These are phyloP conservation scores for Tangara arthus DNA, from an alignment of 2,797 vertebrate species.

Conservation along the genomic window DNA sequence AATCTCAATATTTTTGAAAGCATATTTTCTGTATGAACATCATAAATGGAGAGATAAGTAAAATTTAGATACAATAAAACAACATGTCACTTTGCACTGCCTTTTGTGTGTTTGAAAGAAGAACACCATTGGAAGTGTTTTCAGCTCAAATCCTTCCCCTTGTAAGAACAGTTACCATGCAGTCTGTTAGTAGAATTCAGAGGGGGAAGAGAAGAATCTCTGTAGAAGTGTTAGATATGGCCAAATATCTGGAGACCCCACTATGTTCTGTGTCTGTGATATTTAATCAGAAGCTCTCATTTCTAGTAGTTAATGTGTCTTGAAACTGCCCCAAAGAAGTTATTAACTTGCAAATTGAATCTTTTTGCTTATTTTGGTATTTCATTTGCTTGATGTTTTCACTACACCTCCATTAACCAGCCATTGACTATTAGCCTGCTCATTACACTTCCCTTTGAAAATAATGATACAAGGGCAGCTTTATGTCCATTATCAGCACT, in stretches of 20 bases:
- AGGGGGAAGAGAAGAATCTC: background rate
- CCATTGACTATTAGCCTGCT: background rate
- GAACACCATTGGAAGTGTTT: background rate
- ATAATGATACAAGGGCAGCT: background rate
- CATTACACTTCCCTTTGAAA: background rate
- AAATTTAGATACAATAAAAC: background rate
- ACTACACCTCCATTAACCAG: background rate
- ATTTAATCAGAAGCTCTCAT: background rate
- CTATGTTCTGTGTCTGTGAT: background rate
- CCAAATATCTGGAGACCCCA: background rate
- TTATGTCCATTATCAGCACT: background rate
- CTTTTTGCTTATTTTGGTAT: background rate
- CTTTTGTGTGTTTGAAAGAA: background rate
- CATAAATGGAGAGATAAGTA: background rate
- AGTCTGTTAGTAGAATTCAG: background rate
- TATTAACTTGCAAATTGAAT: background rate
- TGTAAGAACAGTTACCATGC: background rate
- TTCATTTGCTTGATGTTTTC: background rate
- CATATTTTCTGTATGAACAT: background rate
- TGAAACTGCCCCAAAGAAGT: background rate
- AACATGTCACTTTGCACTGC: background rate
- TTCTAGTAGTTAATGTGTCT: background rate
- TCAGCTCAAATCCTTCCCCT: background rate
- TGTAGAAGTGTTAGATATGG: background rate
- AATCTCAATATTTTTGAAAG: background rate